Base-by-base conservation (phyloP, 2,888 invertebrate species). In the Epinotia bilunana region DNA sequence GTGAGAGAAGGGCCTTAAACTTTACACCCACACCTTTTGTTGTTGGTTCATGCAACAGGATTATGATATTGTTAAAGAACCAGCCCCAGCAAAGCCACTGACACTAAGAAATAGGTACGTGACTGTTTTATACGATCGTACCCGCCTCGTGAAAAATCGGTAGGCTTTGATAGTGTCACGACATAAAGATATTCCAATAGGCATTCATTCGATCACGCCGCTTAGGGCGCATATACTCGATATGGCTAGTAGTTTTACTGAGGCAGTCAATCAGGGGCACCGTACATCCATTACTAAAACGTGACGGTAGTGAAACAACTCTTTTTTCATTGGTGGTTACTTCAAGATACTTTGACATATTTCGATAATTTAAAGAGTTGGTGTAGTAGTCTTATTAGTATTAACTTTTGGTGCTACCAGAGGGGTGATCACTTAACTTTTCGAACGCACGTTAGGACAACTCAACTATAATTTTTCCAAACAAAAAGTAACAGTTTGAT, bases 41-140 rank as follows among this genome's bases (percentile, higher is more conserved):
- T 79, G 78, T 79, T 81, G 79, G 80, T 79, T 79, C 74, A 79
- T 78, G 80, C 79, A 82, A 81, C 80, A 82, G 84, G 83, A 86
- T 88, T 90, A 89, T 88, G 88, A 89, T 87, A 89, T 89, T 88
- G 88, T 88, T 86, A 87, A 86, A 84, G 82, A 84, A 80, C 82
- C 78, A 77, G 81, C 81, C 84, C 84, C 82, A 80, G 79, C 81
- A 79, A 84, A 84, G 84, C 86, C 87, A 88, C 87, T 81, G 87
- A 86, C 86, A 88, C 87, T 88, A 87, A 88, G 87, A 86, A 84
- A 84, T 87, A n/a, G n/a, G n/a, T n/a, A 90, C 90, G 90, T 90
- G 90, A 90, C 90, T 86, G 86, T 86, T 88, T 88, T 90, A 84
- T 86, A 82, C 82, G 84, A 88, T 86, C 79, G 81, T 80, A 81